Evolutionary conservation across 2,888 invertebrate species (phyloP).

Genomic region (Drosophila rellima): DNA sequence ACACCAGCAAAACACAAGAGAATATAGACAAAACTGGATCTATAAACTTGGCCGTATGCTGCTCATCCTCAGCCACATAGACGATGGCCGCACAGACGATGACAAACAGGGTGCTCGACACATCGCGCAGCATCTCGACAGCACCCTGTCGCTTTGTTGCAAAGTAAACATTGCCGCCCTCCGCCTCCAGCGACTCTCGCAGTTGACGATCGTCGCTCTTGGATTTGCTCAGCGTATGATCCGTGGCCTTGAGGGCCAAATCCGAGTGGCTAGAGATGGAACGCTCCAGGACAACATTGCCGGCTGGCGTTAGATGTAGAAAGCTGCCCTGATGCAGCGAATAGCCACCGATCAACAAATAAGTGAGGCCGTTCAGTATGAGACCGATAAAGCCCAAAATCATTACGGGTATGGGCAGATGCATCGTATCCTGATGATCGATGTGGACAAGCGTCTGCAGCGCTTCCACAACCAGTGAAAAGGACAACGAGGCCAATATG

Average conservation of each 20-base stretch:
- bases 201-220: constrained; percentile 63
- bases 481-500: constrained; percentile 93
- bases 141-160: constrained; percentile 87
- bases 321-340: constrained; percentile 91
- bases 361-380: constrained; percentile 91
- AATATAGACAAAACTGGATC: constrained; percentile 92
- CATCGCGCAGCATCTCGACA: constrained; percentile 88
- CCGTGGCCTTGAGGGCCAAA: constrained; percentile 83
- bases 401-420: constrained; percentile 91
- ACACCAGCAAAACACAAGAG: constrained; percentile 90
- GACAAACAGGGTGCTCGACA: constrained; percentile 91
- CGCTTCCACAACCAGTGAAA: constrained; percentile 93
- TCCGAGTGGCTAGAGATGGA: constrained; percentile 73
- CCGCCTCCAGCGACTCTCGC: constrained; percentile 69
- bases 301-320: constrained; percentile 88
- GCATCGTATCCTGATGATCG: constrained; percentile 90
- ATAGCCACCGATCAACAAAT: constrained; percentile 92
- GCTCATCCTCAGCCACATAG: constrained; percentile 86
- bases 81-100: constrained; percentile 89
- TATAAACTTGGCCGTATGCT: constrained; percentile 89
- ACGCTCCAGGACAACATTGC: constrained; percentile 88
- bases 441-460: constrained; percentile 92
- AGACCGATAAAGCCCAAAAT: constrained; percentile 90
- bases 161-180: constrained; percentile 70
- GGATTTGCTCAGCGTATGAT: constrained; percentile 86